Evolutionary conservation across 2,113 vertebrate genomes (phyloP).

Genomic region (Trachemys scripta): DNA sequence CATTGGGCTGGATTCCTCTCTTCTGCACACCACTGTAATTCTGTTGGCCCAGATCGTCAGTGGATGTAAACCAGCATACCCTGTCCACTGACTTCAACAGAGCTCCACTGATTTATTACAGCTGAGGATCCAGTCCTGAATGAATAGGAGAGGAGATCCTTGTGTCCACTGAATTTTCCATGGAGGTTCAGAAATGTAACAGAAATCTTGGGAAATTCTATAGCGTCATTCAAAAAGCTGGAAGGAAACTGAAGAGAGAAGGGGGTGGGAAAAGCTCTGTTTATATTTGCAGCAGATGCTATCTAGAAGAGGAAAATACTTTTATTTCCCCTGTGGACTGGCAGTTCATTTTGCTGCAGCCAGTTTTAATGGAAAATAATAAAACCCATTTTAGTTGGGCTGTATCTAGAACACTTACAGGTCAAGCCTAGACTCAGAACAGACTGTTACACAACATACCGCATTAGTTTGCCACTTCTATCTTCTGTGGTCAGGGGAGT

Average conservation of each 20-base stretch:
- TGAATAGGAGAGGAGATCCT: background rate
- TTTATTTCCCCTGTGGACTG: conserved; percentile 80
- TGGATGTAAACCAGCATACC: background rate
- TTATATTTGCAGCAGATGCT: conserved; percentile 71
- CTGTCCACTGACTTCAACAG: background rate
- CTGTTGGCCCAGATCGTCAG: background rate
- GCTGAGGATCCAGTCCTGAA: background rate
- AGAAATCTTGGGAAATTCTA: background rate
- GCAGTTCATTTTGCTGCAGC: conserved; percentile 76
- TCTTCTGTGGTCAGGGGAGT: conserved; percentile 71
- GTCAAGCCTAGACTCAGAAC: conserved; percentile 79
- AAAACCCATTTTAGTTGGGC: conserved; percentile 80
- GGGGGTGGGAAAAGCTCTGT: conserved; percentile 53
- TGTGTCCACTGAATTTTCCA: background rate
- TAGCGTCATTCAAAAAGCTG: background rate
- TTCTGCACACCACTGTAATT: fast-evolving
- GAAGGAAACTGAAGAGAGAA: background rate
- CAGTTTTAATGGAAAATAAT: conserved; percentile 84
- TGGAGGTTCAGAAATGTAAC: fast-evolving
- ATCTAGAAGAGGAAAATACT: conserved; percentile 69
- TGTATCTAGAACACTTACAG: conserved; percentile 80
- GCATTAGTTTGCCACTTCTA: conserved; percentile 72
- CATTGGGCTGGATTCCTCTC: fast-evolving
- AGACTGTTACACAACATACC: conserved; percentile 75
- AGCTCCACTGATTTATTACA: background rate